phyloP scores from a whole-genome alignment of 1,140 invertebrate genomes.

The Magallana ariakensis region DNA sequence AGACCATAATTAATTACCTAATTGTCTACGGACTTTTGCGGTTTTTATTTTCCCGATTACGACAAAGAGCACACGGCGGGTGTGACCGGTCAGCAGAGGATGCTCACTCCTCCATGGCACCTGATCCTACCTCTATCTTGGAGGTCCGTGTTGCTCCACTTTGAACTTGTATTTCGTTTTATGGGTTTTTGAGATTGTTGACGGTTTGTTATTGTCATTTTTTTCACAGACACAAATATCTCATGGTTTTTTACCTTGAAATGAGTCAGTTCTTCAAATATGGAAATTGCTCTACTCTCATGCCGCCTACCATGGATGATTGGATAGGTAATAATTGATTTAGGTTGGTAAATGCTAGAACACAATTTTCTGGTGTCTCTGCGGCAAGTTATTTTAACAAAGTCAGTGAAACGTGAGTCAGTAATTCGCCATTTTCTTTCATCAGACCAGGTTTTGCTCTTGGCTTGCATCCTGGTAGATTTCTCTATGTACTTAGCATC shows the following conservation, averaged over 20 bases:
- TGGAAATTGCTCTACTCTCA: background rate
- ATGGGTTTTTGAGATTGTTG: too few relatives aligned
- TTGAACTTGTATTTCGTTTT: too few relatives aligned
- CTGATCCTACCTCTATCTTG: too few relatives aligned
- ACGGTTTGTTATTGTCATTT: too few relatives aligned
- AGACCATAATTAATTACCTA: too few relatives aligned
- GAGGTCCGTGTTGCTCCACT: too few relatives aligned
- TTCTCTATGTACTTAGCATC: background rate
- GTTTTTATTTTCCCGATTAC: too few relatives aligned
- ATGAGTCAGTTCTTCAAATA: background rate
- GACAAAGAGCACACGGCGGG: too few relatives aligned
- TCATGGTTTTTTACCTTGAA: background rate
- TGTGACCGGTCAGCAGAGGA: too few relatives aligned
- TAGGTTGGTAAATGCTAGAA: background rate
- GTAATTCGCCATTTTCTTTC: constrained; percentile 28
- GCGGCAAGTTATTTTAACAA: background rate
- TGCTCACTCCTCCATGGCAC: too few relatives aligned
- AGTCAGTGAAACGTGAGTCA: constrained; percentile 31
- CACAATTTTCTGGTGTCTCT: constrained; percentile 38
- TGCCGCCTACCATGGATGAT: background rate
- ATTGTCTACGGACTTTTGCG: too few relatives aligned
- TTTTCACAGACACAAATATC: background rate
- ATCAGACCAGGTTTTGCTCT: constrained; percentile 6
- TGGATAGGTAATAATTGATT: background rate
- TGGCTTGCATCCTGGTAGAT: background rate